These are phyloP conservation scores for Siniperca chuatsi DNA, from an alignment of 2,113 vertebrate genomes.

Conservation along the genomic window DNA sequence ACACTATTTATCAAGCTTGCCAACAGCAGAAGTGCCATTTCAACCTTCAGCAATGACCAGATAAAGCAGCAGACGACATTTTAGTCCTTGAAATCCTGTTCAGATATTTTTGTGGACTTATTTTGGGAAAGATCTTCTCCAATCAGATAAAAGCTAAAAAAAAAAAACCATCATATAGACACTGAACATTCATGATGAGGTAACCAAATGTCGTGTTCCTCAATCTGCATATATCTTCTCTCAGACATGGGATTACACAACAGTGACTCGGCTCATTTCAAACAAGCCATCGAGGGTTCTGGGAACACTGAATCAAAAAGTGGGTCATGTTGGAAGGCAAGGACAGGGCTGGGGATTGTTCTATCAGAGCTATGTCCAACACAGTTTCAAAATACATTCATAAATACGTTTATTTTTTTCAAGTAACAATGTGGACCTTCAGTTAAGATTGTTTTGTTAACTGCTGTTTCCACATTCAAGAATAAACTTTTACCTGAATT, in stretches of 20 bases:
- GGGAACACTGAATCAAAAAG: background rate
- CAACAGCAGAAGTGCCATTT: constrained; percentile 9
- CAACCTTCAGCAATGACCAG: constrained; percentile 30
- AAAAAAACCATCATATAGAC: background rate
- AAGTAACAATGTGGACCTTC: background rate
- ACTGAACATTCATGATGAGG: background rate
- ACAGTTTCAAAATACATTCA: background rate
- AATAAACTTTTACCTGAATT: background rate
- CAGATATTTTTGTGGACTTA: background rate
- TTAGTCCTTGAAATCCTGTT: background rate
- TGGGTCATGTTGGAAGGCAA: background rate
- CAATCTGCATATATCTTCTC: background rate
- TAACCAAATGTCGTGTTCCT: background rate
- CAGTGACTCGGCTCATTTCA: background rate
- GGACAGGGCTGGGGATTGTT: background rate
- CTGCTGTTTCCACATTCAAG: background rate
- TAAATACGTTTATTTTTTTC: background rate
- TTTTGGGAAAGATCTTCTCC: background rate
- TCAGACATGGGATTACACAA: background rate
- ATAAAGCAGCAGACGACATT: background rate
- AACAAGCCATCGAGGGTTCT: background rate
- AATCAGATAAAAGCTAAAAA: background rate
- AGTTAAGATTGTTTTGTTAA: background rate
- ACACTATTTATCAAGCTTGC: constrained; percentile 42
- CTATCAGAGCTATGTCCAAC: background rate